Evolutionary conservation across 2,888 invertebrate genomes (phyloP), one percentile per base, ranked within the genome.

Genomic region (Drosophila phalerata): DNA sequence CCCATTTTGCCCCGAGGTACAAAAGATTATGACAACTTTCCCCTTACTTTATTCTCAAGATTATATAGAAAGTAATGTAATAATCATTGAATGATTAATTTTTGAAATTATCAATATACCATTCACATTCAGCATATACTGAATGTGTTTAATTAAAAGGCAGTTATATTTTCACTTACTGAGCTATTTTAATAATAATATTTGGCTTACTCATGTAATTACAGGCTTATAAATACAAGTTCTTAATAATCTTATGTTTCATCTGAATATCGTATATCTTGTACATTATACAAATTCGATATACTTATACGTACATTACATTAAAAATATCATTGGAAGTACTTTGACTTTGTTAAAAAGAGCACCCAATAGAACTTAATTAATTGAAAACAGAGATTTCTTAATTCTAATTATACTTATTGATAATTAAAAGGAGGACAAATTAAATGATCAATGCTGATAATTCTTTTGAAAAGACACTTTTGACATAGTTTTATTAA

Each of bases 151-250:
- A 43, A 64, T 10, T 8, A 45, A 57, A 67, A 53, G 42, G n/a
- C 57, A 38, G 32, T 11, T 2, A 13, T 2, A 15, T 49, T 45
- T 45, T 53, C 1, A 9, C 68, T 60, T 81, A 61, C 22, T 9
- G 13, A 47, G 30, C 43, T 57, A 60, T 34, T 30, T 66, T 68
- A 67, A 73, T 73, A 10, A 11, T 64, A 62, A 32, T 56, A 45
- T 64, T 69, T 62, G 37, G 45, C 42, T 70, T 66, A 69, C 8
- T 13, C n/a, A 15, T 28, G 28, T 3, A 32, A 15, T 63, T 68
- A 73, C 8, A 52, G 10, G 45, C 48, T 53, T 69, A 53, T 11
- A 48, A 55, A 15, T 43, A 34, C 19, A 22, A 17, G 32, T 47
- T 38, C 38, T 56, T 40, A 37, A 28, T 19, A 60, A 43, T 53